Evolutionary conservation across 2,113 vertebrate species (phyloP).

Genomic region (Pteruthius melanotis): DNA sequence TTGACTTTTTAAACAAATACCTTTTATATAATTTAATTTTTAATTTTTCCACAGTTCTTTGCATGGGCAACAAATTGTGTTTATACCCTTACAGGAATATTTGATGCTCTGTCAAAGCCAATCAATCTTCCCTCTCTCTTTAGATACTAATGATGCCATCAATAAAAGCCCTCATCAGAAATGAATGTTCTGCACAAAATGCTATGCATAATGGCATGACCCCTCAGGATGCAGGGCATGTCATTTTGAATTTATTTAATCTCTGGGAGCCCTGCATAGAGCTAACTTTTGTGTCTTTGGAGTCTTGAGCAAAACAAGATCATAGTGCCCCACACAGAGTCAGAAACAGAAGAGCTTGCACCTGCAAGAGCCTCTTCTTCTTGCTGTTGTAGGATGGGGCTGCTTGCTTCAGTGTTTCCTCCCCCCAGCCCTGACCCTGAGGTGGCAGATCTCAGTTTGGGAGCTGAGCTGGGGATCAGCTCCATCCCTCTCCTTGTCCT

Average conservation of each 20-base stretch:
- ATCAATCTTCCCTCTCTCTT: conserved; percentile 6
- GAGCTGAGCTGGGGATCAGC: background rate
- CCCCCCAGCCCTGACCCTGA: background rate
- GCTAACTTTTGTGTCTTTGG: background rate
- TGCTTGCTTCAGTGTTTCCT: background rate
- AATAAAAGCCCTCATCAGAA: conserved; percentile 12
- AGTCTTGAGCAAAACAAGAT: conserved; percentile 12
- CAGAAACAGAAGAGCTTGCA: conserved; percentile 7
- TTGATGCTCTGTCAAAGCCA: conserved; percentile 12
- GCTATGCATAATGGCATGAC: conserved; percentile 11
- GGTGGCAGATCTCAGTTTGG: background rate
- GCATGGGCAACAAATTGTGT: background rate
- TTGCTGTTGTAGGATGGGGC: background rate
- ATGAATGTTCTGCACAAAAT: conserved; percentile 15
- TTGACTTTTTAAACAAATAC: background rate
- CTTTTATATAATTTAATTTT: background rate
- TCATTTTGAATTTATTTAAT: conserved; percentile 42
- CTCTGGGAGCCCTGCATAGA: background rate
- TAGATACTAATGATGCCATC: conserved; percentile 35
- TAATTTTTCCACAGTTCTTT: background rate
- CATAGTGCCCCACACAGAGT: background rate
- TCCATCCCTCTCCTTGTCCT: accelerated
- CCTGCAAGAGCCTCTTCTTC: background rate
- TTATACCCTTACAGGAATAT: background rate
- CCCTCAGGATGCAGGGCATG: conserved; percentile 20